phyloP scores from a whole-genome alignment of 2,888 invertebrate species.

The Corythucha ciliata region DNA sequence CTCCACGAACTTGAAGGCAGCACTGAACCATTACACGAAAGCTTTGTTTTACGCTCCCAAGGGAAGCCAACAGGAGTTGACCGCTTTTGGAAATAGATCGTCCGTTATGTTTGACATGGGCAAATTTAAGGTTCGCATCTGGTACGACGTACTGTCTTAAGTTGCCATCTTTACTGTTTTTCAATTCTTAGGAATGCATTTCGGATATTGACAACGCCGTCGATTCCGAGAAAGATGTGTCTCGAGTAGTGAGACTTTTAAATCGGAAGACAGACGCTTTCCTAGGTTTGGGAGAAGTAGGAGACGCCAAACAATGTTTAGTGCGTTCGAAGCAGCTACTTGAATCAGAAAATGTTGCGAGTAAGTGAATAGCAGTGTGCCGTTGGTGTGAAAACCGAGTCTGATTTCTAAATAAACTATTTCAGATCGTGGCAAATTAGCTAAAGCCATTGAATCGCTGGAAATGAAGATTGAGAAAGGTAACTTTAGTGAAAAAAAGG shows the following conservation, averaged over 20 bases:
- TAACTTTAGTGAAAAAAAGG: no score
- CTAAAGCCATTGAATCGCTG: neutral
- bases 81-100: conserved; percentile 61
- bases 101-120: conserved; percentile 52
- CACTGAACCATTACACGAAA: conserved; percentile 50
- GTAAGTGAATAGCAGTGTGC: no score
- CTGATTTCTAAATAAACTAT: no score
- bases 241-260: conserved; percentile 54
- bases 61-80: conserved; percentile 48
- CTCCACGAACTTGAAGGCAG: conserved; percentile 22
- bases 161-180: neutral
- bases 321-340: neutral
- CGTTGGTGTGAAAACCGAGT: no score
- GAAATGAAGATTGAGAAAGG: no score
- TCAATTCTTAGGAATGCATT: conserved; percentile 47
- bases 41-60: conserved; percentile 52
- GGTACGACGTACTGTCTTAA: neutral
- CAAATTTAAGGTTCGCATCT: conserved; percentile 12
- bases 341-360: no score
- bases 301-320: conserved; percentile 7
- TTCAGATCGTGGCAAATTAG: conserved; percentile 2
- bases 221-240: conserved; percentile 42
- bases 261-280: conserved; percentile 43
- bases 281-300: neutral
- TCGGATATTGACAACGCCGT: conserved; percentile 54